Percentiles rank a stretch among this genome's conserved stretches.
Evolutionary conservation across 2,888 invertebrate species (phyloP).

Genomic region (Andrena haemorrhoa): DNA sequence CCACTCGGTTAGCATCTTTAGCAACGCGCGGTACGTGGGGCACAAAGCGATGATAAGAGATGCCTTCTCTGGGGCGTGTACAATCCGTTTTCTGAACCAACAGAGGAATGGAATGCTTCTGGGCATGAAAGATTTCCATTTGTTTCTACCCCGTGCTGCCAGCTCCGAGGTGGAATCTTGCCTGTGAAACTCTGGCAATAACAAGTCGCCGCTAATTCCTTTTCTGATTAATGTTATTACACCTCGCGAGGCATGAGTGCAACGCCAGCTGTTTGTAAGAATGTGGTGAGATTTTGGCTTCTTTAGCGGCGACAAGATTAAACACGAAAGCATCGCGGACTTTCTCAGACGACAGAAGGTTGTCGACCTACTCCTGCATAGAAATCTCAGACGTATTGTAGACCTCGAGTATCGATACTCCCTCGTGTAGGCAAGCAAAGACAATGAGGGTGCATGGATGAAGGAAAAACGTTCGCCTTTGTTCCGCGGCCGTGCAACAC

Average conservation of each 20-base stretch:
- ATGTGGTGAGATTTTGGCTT: not conserved
- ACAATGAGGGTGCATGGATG: slow-evolving; percentile 12
- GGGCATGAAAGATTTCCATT: slow-evolving; percentile 2
- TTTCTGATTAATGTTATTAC: not conserved
- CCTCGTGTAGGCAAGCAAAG: not conserved
- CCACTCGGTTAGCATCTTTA: slow-evolving; percentile 34
- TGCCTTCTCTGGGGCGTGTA: slow-evolving; percentile 7
- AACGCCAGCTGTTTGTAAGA: not conserved
- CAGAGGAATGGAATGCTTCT: slow-evolving; percentile 8
- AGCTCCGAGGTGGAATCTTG: slow-evolving; percentile 16
- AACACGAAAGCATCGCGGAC: not conserved
- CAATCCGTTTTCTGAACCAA: slow-evolving; percentile 41
- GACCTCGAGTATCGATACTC: slow-evolving; percentile 10
- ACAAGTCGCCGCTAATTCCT: not conserved
- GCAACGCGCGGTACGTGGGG: slow-evolving; percentile 17
- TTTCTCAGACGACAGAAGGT: no score
- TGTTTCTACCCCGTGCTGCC: not conserved
- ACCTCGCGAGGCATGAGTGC: not conserved
- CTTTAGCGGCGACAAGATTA: not conserved
- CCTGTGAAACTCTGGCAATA: not conserved
- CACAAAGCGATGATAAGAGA: slow-evolving; percentile 39
- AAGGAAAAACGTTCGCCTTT: slow-evolving; percentile 21
- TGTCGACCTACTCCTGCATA: not conserved
- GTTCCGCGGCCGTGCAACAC: not conserved
- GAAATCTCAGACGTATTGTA: slow-evolving; percentile 17